Percentiles rank a stretch among this genome's conserved stretches.
phyloP scores from a whole-genome alignment of 2,888 invertebrate species.

The Caenorhabditis becei region DNA sequence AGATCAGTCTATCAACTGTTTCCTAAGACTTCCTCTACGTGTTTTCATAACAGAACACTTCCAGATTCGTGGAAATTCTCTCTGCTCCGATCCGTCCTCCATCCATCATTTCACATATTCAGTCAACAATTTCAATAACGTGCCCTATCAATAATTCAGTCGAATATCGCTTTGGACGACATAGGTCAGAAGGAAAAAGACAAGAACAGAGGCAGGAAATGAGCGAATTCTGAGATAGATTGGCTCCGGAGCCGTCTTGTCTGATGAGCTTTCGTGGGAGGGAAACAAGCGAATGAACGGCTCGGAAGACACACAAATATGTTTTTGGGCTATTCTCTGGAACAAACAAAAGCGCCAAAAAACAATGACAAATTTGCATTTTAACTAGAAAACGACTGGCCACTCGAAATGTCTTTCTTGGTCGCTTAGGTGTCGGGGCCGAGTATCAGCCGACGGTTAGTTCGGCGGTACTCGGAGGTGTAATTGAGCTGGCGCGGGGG shows the following conservation, averaged over 20 bases:
- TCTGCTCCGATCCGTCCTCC: not conserved
- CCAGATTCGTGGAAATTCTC: too few species aligned
- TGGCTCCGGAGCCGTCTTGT: not conserved
- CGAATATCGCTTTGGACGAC: not conserved
- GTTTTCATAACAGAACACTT: too few species aligned
- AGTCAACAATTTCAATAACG: not conserved
- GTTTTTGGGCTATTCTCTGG: not conserved
- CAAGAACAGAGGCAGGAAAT: constrained; percentile 8
- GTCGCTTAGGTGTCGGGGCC: not conserved
- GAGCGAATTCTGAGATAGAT: constrained; percentile 11
- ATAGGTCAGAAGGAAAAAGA: not conserved
- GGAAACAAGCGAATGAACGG: not conserved
- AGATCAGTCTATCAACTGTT: too few species aligned
- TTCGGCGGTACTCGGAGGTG: not conserved
- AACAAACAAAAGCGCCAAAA: not conserved
- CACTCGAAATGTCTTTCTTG: not conserved
- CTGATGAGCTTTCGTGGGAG: not conserved
- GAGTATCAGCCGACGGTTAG: not conserved
- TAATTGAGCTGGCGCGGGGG: constrained; percentile 6
- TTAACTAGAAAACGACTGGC: not conserved
- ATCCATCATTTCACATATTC: not conserved
- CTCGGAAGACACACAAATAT: not conserved
- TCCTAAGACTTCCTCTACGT: too few species aligned
- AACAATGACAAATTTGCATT: not conserved
- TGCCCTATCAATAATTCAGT: not conserved